A percentile compares a stretch with the other conserved stretches of the same genome.
Conservation (phyloP, 53 echinoderm and acorn worm species). For the Echinarachnius parma region DNA sequence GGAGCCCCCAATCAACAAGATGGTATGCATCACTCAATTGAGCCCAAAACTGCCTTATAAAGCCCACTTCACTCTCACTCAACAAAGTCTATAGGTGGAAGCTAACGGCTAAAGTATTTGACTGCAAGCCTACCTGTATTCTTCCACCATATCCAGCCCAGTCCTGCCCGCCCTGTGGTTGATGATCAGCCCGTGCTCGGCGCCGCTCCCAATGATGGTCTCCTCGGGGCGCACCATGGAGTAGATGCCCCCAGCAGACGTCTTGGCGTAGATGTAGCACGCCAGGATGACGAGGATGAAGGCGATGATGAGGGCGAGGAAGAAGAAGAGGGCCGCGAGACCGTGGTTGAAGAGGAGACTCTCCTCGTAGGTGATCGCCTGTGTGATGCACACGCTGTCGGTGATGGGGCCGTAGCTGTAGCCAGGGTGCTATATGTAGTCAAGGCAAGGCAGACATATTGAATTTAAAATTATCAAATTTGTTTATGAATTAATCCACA, state of each 20-base stretch:
- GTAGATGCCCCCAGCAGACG: constrained; percentile 57
- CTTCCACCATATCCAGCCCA: constrained; percentile 35
- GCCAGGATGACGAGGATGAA: constrained; percentile 50
- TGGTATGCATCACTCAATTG: too few species aligned
- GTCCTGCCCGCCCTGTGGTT: constrained; percentile 29
- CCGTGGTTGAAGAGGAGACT: constrained; percentile 64
- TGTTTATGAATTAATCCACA: too few species aligned
- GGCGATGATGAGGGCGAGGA: constrained; percentile 68
- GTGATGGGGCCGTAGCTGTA: constrained; percentile 42
- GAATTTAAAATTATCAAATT: not conserved
- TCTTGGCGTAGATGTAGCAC: constrained; percentile 56
- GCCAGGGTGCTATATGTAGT: constrained; percentile 52
- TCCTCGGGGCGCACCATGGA: constrained; percentile 73
- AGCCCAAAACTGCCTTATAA: too few species aligned
- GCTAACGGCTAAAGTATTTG: not conserved
- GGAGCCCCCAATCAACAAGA: too few species aligned
- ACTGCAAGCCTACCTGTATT: constrained; percentile 29
- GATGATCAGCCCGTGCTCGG: constrained; percentile 28
- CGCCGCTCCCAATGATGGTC: constrained; percentile 12
- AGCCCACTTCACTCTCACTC: too few species aligned
- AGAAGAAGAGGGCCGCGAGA: constrained; percentile 65
- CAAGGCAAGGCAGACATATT: not conserved
- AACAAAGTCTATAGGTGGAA: too few species aligned
- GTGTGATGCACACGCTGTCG: constrained; percentile 53
- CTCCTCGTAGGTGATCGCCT: constrained; percentile 25